Base-by-base conservation (phyloP, 92 coral and sea anemone genomes). In the Porites cylindrica region DNA sequence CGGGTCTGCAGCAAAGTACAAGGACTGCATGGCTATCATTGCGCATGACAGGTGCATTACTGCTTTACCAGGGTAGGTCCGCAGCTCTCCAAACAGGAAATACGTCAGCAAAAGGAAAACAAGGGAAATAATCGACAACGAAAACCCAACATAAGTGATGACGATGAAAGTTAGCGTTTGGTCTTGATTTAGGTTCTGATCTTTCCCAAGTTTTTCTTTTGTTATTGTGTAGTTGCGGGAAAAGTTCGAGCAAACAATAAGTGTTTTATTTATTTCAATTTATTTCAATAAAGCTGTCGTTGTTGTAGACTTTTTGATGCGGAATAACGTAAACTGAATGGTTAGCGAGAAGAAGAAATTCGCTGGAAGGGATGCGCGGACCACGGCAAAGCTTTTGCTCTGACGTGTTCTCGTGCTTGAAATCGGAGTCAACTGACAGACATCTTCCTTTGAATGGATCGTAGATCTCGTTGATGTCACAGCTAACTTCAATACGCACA, bases 1-100 rank as follows among this genome's bases (percentile, higher is more conserved):
- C 51, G 54, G 60, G 59, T 62, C 81, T 50, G 66, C 77, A 29
- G 18, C 70, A 59, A 72, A 13, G 13, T 68, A 89, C 47, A 72
- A 77, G 56, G 23, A 63, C 16, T 32, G 78, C 74, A 54, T 70
- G 72, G 62, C 72, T 79, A 79, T 79, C 83, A 84, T 23, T 66
- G 82, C 88, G 73, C 76, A 64, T 67, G 81, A 75, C 76, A 84
- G 79, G 59, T 84, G 79, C 82, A 84, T 75, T 50, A 76, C 75
- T 24, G 10, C 65, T n/a, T 76, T 64, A 18, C 82, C 89, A 14
- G 89, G 82, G 56, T 66, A 53, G 66, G 82, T 64, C 7, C 82
- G 78, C 76, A 76, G 76, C 56, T 85, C 83, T 50, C 75, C 32
- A 64, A 79, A 72, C 26, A 86, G 72, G 29, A 70, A 72, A 72